phyloP scores from a whole-genome alignment of 1,140 invertebrate species.

The Drosophila mojavensis region DNA sequence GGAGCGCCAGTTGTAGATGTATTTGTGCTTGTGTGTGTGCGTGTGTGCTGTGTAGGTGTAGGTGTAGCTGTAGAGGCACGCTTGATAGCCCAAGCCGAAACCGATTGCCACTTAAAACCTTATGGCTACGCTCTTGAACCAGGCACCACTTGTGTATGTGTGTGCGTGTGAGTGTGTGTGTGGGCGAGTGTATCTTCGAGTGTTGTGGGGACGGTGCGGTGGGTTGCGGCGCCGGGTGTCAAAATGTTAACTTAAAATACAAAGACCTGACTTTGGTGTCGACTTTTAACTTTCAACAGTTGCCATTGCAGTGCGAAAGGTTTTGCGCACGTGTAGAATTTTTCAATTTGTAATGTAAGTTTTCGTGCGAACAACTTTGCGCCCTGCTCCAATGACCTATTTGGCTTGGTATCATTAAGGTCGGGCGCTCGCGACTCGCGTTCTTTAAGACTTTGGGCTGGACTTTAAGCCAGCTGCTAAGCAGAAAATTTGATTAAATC shows the following conservation, averaged over 20 bases:
- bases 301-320: constrained; percentile 35
- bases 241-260: constrained; percentile 78
- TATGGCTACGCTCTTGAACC: constrained; percentile 56
- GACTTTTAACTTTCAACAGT: constrained; percentile 68
- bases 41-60: neutral
- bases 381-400: constrained; percentile 59
- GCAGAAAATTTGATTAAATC: constrained; percentile 13
- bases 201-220: constrained; percentile 25
- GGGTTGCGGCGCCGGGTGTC: constrained; percentile 45
- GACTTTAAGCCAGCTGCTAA: constrained; percentile 53
- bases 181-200: constrained; percentile 15
- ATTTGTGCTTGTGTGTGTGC: constrained; percentile 1
- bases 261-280: constrained; percentile 57
- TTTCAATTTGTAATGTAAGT: constrained; percentile 70
- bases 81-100: constrained; percentile 69
- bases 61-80: constrained; percentile 37
- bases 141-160: constrained; percentile 31
- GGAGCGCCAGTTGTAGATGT: constrained; percentile 22
- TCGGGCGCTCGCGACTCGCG: constrained; percentile 8
- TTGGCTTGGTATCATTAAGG: constrained; percentile 46
- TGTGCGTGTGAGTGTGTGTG: neutral
- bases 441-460: constrained; percentile 46
- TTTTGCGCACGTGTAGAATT: constrained; percentile 63
- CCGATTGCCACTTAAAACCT: constrained; percentile 74
- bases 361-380: constrained; percentile 25